Conservation (phyloP, 2,113 vertebrate species). For the Planiliza haematocheilus region DNA sequence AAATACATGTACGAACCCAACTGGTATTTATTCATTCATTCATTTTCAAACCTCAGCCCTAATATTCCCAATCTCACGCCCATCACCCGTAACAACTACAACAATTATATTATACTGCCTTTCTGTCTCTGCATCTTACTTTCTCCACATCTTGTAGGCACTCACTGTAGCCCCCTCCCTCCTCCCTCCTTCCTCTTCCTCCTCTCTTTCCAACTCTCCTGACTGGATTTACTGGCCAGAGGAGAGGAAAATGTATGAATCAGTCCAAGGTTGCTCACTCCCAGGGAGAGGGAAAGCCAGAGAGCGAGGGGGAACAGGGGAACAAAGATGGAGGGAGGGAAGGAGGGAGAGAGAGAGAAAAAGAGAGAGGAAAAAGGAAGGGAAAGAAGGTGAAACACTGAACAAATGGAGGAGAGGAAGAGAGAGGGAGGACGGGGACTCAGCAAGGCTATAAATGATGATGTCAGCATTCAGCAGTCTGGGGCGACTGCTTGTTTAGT, state of each 20-base stretch:
- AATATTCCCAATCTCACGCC: background rate
- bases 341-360: constrained; percentile 2
- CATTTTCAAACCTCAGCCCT: background rate
- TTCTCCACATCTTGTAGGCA: constrained; percentile 44
- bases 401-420: constrained; percentile 14
- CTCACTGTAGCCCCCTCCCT: background rate
- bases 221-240: constrained; percentile 80
- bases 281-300: constrained; percentile 65
- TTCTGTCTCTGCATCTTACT: constrained; percentile 17
- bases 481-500: constrained; percentile 47
- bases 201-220: constrained; percentile 49
- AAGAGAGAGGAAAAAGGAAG: constrained; percentile 3
- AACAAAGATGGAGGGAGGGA: constrained; percentile 2
- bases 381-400: constrained; percentile 44
- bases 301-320: constrained; percentile 47
- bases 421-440: constrained; percentile 50
- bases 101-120: too few species aligned
- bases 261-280: constrained; percentile 74
- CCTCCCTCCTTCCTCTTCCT: background rate
- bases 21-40: constrained; percentile 8
- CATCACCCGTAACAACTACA: background rate
- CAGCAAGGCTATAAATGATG: constrained; percentile 48
- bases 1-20: background rate
- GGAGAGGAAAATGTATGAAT: constrained; percentile 87
- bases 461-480: constrained; percentile 65